These are phyloP conservation scores for Cottus gobio DNA, from an alignment of 2,113 vertebrate genomes.

Conservation along the genomic window DNA sequence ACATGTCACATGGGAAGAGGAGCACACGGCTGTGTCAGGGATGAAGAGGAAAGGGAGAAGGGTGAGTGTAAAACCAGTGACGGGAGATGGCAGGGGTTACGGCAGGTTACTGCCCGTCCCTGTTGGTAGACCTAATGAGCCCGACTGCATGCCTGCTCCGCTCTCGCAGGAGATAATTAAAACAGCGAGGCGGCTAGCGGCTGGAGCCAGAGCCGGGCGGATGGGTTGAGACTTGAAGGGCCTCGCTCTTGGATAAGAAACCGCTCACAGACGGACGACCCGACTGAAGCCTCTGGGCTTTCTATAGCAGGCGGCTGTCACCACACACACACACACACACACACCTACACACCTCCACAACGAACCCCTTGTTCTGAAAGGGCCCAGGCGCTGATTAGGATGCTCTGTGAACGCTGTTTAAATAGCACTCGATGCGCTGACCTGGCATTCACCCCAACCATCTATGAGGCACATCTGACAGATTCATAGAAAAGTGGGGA, in stretches of 20 bases:
- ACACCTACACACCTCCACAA: background rate
- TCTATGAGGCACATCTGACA: background rate
- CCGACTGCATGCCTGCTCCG: background rate
- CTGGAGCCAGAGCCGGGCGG: background rate
- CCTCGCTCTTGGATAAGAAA: constrained; percentile 53
- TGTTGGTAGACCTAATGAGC: constrained; percentile 46
- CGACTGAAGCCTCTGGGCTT: constrained; percentile 48
- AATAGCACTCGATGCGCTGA: background rate
- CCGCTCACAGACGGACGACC: constrained; percentile 43
- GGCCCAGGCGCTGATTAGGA: constrained; percentile 24
- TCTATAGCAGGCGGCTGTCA: constrained; percentile 22
- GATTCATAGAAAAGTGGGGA: background rate
- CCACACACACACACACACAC: background rate
- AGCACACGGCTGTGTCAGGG: background rate
- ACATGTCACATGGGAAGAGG: no score
- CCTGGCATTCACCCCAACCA: constrained; percentile 26
- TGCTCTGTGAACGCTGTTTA: background rate
- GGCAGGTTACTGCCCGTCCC: constrained; percentile 22
- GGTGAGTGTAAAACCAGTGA: constrained; percentile 22
- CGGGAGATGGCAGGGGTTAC: constrained; percentile 27
- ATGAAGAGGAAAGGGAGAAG: constrained; percentile 5
- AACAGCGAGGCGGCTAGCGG: background rate
- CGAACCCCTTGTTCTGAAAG: background rate
- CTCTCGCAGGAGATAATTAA: constrained; percentile 58
- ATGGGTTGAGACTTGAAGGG: constrained; percentile 9